Base-by-base conservation (phyloP, 2,888 invertebrate genomes). In the Tinea pellionella region DNA sequence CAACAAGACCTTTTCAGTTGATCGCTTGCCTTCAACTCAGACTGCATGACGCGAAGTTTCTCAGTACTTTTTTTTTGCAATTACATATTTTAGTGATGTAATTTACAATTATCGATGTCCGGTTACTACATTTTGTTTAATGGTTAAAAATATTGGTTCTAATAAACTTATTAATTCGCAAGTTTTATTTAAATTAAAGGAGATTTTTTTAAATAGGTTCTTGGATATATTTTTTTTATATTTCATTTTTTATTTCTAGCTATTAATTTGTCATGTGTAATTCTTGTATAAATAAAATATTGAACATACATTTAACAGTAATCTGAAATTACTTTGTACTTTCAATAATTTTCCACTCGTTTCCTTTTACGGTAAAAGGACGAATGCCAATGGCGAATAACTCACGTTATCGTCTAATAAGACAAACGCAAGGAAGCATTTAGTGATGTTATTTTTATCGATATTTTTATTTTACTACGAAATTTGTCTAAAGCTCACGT, bases 361-460 rank as follows among this genome's bases (percentile, higher is more conserved):
- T 24, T 24, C 53, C 24, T 24, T 53, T 53, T 24, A 18, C 18
- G 19, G 24, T 53, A 53, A 53, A 53, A 53, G 53, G 53, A 53
- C 24, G 47, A 47, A 53, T 53, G 32, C 57, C 57, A 57, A 4
- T 57, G n/a, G 57, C 15, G 32, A 57, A 57, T 30, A 32, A 32
- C 57, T 57, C 57, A 19, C 57, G 16, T 32, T 15, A n/a, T 16
- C 19, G 16, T 57, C 57, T 57, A 57, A 57, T 57, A 57, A 57
- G 30, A 32, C 57, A 32, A 57, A 15, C 57, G 19, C n/a, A 24
- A 12, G 53, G 24, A 53, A 24, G 13, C 47, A 47, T 47, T 47
- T 24, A 24, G 18, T 53, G 53, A 24, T 53, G 18, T 53, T 1
- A 19, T n/a, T 53, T 24, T 53, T 53, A 53, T 53, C 53, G 53